Conservation (phyloP, 2,888 invertebrate species). For the Lucinisca nassula region DNA sequence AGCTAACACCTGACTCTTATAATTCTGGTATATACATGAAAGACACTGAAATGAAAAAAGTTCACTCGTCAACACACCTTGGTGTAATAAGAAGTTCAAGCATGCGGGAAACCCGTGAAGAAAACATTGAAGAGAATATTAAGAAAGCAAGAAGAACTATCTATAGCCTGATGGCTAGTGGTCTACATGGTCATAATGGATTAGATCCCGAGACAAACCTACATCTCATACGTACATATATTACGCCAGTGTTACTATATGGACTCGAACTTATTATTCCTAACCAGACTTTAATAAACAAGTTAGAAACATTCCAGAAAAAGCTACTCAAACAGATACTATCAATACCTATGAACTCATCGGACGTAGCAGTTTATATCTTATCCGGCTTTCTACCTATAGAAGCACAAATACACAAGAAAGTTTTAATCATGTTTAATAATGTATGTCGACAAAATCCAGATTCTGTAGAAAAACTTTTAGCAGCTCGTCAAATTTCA, state of each 20-base stretch:
- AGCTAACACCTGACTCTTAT: not conserved
- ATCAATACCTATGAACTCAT: conserved; percentile 34
- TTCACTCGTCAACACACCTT: not conserved
- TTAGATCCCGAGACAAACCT: conserved; percentile 26
- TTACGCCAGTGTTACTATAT: conserved; percentile 31
- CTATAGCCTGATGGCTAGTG: conserved; percentile 22
- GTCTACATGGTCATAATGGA: conserved; percentile 21
- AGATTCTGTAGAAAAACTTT: conserved; percentile 17
- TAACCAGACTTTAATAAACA: not conserved
- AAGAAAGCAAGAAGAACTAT: conserved; percentile 20
- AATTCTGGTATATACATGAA: not conserved
- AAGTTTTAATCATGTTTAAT: conserved; percentile 21
- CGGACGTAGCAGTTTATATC: conserved; percentile 33
- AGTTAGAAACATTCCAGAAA: conserved; percentile 33
- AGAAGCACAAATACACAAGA: conserved; percentile 39
- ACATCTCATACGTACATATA: conserved; percentile 12
- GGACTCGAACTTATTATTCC: conserved; percentile 35
- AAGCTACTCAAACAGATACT: conserved; percentile 29
- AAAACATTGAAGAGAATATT: conserved; percentile 5
- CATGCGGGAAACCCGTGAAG: not conserved
- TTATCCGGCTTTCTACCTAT: conserved; percentile 34
- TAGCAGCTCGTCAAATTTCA: not conserved
- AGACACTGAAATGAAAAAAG: not conserved
- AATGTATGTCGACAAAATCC: conserved; percentile 21
- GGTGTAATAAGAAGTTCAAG: not conserved